A percentile compares a stretch with the other conserved stretches of the same genome.
These are phyloP conservation scores for Anableps anableps DNA, from an alignment of 2,797 vertebrate species.

Conservation along the genomic window DNA sequence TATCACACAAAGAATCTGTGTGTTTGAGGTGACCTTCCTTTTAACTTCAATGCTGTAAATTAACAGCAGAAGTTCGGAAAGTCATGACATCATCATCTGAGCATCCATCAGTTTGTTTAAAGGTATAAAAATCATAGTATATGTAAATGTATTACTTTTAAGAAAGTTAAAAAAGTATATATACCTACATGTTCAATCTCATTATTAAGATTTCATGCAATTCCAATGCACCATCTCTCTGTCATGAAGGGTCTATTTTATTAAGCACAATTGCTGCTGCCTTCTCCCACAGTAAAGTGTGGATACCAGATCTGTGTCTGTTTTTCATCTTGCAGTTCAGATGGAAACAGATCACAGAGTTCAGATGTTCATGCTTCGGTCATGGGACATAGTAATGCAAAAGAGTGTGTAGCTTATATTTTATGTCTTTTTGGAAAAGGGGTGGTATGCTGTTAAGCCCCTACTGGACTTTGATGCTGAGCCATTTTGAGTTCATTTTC, in stretches of 20 bases:
- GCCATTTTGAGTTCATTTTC: constrained; percentile 1
- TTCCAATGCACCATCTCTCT: neutral
- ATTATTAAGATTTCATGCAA: neutral
- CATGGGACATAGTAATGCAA: constrained; percentile 23
- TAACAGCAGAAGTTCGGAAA: too few relatives aligned
- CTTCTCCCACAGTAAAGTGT: neutral
- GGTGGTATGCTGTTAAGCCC: constrained; percentile 19
- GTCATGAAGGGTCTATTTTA: neutral
- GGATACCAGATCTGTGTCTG: neutral
- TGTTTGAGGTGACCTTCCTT: too few relatives aligned
- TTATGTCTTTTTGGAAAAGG: constrained; percentile 34
- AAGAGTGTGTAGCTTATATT: constrained; percentile 29
- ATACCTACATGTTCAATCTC: neutral
- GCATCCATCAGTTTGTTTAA: neutral
- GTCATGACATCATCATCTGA: neutral
- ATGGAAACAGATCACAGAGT: constrained; percentile 12
- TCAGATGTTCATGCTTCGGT: constrained; percentile 11
- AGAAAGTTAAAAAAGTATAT: neutral
- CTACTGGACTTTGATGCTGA: constrained; percentile 22
- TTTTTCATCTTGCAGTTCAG: constrained; percentile 8
- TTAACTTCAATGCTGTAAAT: too few relatives aligned
- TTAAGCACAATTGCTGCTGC: neutral
- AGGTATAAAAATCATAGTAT: neutral
- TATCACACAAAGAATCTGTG: neutral
- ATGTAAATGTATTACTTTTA: neutral